Percentiles rank a stretch among this genome's conserved stretches.
Conservation (phyloP, 2,797 vertebrate genomes). For the Thunnus albacares region DNA sequence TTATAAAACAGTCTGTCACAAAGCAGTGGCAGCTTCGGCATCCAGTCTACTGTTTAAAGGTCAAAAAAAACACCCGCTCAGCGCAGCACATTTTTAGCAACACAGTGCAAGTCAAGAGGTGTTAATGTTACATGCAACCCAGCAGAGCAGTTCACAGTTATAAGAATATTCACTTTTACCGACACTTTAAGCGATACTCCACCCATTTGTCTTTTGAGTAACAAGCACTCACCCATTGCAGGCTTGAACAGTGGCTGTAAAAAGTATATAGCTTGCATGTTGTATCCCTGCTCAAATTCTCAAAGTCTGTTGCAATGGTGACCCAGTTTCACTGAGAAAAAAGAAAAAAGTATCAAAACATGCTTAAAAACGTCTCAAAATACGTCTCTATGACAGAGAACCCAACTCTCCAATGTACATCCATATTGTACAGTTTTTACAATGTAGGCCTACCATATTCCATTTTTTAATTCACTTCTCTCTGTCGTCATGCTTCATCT, state of each 20-base stretch:
- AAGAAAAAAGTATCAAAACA: no score
- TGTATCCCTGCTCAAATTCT: neutral
- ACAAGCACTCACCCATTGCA: neutral
- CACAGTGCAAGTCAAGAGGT: slow-evolving; percentile 29
- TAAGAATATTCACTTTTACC: neutral
- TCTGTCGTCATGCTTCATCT: no score
- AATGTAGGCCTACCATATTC: no score
- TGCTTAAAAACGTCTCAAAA: neutral
- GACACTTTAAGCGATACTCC: slow-evolving; percentile 4
- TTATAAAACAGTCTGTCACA: slow-evolving; percentile 56
- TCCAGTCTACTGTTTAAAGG: slow-evolving; percentile 23
- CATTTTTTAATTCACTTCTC: no score
- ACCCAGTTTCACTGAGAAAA: no score
- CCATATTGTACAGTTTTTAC: no score
- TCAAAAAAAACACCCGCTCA: slow-evolving; percentile 41
- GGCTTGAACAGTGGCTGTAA: neutral
- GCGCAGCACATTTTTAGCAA: slow-evolving; percentile 26
- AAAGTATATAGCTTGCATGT: neutral
- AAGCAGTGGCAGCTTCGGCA: slow-evolving; percentile 22
- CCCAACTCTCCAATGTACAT: no score
- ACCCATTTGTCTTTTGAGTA: neutral
- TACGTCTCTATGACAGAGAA: neutral
- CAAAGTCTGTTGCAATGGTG: neutral
- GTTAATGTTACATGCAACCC: slow-evolving; percentile 22
- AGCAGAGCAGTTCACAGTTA: neutral